Conservation (phyloP, 2,113 vertebrate genomes). For the Zapornia atra region DNA sequence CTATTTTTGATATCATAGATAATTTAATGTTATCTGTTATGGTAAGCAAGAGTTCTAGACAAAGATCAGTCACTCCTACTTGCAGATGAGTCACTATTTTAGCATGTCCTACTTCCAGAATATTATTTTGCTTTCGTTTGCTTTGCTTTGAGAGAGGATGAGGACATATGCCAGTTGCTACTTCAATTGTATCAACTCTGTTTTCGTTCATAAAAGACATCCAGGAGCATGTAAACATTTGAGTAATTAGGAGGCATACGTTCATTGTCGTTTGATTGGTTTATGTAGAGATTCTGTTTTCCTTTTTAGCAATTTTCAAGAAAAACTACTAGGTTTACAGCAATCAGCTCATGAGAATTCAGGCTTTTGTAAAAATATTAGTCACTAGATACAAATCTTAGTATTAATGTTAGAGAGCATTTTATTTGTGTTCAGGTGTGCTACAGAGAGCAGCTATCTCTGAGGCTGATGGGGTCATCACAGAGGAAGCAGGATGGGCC, state of each 20-base stretch:
- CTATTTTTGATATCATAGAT: constrained; percentile 2
- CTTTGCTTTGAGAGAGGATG: not conserved
- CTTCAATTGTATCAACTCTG: not conserved
- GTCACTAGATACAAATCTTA: not conserved
- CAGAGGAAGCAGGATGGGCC: not conserved
- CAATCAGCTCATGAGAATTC: not conserved
- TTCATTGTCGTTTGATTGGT: not conserved
- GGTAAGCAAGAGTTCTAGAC: not conserved
- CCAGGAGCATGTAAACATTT: not conserved
- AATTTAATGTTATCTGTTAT: constrained; percentile 10
- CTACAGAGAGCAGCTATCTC: not conserved
- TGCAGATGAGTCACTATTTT: constrained; percentile 20
- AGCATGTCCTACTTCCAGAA: not conserved
- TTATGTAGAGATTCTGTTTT: not conserved
- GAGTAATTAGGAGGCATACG: not conserved
- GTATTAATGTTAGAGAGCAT: not conserved
- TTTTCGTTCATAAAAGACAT: not conserved
- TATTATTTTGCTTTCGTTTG: not conserved
- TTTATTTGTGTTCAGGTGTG: not conserved
- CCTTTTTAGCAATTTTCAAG: not conserved
- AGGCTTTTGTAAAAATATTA: not conserved
- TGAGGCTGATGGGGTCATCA: not conserved
- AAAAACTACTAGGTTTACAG: not conserved
- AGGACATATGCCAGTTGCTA: not conserved
- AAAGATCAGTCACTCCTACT: constrained; percentile 43